These are phyloP conservation scores for Phenacoccus solenopsis DNA, from an alignment of 1,140 invertebrate genomes.

Conservation along the genomic window DNA sequence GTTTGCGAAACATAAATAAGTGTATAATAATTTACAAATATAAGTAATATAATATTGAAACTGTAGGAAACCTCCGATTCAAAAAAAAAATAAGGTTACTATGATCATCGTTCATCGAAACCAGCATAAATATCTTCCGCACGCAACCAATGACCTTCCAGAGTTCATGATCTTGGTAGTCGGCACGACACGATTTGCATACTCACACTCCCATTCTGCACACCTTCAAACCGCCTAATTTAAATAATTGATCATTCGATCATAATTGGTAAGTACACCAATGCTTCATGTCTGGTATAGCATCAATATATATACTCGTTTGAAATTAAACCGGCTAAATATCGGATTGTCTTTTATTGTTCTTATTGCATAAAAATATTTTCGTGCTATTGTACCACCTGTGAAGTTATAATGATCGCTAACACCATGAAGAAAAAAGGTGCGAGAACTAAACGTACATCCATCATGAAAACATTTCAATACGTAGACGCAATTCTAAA, in stretches of 20 bases:
- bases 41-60: no score
- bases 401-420: no score
- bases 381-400: no score
- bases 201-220: background rate
- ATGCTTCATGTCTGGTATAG: background rate
- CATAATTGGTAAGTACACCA: background rate
- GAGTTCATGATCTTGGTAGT: background rate
- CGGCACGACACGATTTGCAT: background rate
- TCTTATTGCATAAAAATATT: no score
- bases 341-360: background rate
- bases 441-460: no score
- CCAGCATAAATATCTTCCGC: no score
- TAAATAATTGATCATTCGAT: background rate
- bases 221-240: background rate
- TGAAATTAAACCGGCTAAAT: background rate
- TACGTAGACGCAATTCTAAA: background rate
- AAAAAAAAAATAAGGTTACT: background rate
- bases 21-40: no score
- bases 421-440: no score
- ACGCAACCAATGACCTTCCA: background rate
- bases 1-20: no score
- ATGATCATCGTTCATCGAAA: background rate
- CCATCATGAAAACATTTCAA: background rate
- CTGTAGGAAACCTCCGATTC: no score
- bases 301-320: no score